phyloP scores from a whole-genome alignment of 2,888 invertebrate species.

The Tiphia femorata region DNA sequence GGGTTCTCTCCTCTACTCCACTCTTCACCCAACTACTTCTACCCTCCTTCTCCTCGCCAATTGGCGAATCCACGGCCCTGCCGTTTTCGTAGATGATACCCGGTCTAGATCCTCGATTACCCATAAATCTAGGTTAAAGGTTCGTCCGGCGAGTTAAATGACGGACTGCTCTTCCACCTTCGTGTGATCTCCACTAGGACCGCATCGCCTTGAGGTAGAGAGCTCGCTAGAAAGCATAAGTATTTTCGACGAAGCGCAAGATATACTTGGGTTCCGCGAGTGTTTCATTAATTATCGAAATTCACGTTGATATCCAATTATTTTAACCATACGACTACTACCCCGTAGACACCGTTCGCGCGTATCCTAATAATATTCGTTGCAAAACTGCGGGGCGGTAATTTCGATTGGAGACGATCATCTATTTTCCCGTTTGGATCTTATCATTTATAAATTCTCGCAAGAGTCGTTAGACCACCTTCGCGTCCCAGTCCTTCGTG shows the following conservation, averaged over 20 bases:
- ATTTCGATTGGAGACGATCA: too few relatives aligned
- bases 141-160: slow-evolving; percentile 46
- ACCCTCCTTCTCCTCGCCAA: slow-evolving; percentile 34
- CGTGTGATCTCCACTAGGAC: slow-evolving; percentile 35
- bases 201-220: slow-evolving; percentile 41
- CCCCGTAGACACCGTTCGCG: too few relatives aligned
- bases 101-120: slow-evolving; percentile 52
- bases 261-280: slow-evolving; percentile 23
- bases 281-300: too few relatives aligned
- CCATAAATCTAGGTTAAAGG: slow-evolving; percentile 58
- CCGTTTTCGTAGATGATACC: slow-evolving; percentile 43
- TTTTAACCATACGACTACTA: too few relatives aligned
- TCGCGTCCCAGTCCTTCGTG: too few relatives aligned
- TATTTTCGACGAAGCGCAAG: slow-evolving; percentile 29
- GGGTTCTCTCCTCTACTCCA: slow-evolving; percentile 8
- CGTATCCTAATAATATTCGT: too few relatives aligned
- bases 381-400: too few relatives aligned
- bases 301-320: too few relatives aligned
- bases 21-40: slow-evolving; percentile 10
- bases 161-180: slow-evolving; percentile 41
- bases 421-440: too few relatives aligned
- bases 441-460: too few relatives aligned
- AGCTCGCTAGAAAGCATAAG: slow-evolving; percentile 40
- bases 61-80: slow-evolving; percentile 25
- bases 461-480: too few relatives aligned